Conservation (phyloP, 2,113 vertebrate species). For the Carollia perspicillata region DNA sequence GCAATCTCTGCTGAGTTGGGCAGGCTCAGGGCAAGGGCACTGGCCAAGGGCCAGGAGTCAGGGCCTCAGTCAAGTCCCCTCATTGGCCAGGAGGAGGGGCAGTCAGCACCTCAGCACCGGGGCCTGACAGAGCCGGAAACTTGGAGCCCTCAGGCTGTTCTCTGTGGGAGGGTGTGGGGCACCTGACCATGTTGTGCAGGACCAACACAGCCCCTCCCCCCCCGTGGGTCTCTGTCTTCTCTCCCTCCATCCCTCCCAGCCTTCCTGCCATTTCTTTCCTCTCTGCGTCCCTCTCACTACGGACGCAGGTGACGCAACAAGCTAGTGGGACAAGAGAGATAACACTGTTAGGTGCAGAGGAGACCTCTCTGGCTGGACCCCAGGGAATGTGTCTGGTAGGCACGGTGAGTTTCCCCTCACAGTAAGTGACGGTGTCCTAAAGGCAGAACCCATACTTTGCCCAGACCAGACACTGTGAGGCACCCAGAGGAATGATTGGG, state of each 20-base stretch:
- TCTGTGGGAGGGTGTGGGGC: neutral
- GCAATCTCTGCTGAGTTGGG: conserved; percentile 55
- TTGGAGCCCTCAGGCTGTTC: neutral
- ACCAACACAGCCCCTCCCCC: neutral
- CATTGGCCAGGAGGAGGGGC: neutral
- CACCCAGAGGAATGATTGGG: neutral
- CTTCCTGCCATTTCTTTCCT: neutral
- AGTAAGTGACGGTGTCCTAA: neutral
- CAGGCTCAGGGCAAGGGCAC: conserved; percentile 48
- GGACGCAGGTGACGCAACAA: neutral
- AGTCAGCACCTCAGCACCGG: neutral
- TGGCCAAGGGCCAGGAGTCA: conserved; percentile 40
- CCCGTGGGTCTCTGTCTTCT: too few relatives aligned
- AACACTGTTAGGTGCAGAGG: neutral
- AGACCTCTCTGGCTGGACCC: neutral
- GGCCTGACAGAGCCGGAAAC: neutral
- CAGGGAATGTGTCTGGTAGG: neutral
- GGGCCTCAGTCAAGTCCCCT: neutral
- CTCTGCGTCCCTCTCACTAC: neutral
- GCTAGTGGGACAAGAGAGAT: neutral
- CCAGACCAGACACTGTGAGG: neutral
- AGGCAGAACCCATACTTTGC: neutral
- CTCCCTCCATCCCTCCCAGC: neutral
- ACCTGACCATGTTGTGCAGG: too few relatives aligned
- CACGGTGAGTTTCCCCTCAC: neutral